Evolutionary conservation across 2,113 vertebrate genomes (phyloP), one percentile per base, ranked within the genome.

Genomic region (Todiramphus saurophagus): DNA sequence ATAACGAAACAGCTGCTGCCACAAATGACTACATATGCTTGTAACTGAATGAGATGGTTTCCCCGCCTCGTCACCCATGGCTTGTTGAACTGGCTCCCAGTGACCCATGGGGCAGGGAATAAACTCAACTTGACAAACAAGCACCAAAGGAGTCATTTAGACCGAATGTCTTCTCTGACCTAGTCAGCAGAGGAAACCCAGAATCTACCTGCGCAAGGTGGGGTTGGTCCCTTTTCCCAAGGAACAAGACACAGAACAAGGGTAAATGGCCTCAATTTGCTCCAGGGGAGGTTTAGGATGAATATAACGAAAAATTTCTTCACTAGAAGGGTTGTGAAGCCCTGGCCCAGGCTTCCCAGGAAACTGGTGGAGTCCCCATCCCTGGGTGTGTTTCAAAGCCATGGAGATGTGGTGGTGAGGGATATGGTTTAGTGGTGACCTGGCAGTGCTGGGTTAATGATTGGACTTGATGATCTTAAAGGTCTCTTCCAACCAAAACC

Each of bases 1-100:
- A 96, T 94, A 97, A 87, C 0, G 31, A 96, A 96, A 96, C n/a
- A 94, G 74, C 83, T 73, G 37, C 84, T 89, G 94, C 81, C 92
- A 48, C 86, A 96, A 18, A 79, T 12, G 66, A 81, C 62, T 37
- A 44, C 30, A 31, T 41, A 14, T 25, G 41, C 70, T 73, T 33
- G 50, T 62, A 59, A 79, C 62, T 31, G 83, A 39, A 21, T 19
- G 77, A 87, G 80, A 16, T 3, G 3, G 33, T 39, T 86, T 41
- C 56, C 24, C 25, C 4, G 0, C 30, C 35, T 12, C 2, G 33
- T 58, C 20, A n/a, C 48, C 41, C 62, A 9, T 0, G 28, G 33
- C 10, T 68, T 51, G 66, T 43, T 59, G 46, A 69, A 51, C 35
- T 30, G 58, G n/a, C 5, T 37, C 31, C 28, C 35, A 17, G 89